phyloP scores from a whole-genome alignment of 2,797 vertebrate species.

The Rallus crepitans region DNA sequence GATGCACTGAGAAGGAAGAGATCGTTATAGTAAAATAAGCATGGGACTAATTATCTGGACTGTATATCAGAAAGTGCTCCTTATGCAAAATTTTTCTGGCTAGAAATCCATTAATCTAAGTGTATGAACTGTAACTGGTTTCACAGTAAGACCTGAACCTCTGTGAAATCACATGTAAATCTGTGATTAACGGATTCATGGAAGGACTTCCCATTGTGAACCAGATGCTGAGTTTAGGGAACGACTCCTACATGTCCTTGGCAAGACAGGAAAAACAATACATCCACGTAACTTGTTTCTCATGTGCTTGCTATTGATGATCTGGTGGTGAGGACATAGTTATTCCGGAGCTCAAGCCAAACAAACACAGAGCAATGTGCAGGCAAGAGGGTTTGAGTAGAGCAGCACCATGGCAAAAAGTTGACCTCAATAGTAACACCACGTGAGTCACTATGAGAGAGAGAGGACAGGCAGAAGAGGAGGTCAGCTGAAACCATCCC shows the following conservation, averaged over 20 bases:
- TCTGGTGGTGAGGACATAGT: neutral
- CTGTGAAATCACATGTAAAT: neutral
- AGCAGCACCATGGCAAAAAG: neutral
- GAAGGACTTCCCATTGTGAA: neutral
- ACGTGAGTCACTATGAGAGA: neutral
- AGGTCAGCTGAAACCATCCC: neutral
- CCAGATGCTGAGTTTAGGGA: neutral
- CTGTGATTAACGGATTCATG: neutral
- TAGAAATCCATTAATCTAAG: neutral
- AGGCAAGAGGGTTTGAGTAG: neutral
- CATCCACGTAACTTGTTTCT: neutral
- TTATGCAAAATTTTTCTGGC: neutral
- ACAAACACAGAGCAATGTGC: neutral
- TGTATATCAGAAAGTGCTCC: neutral
- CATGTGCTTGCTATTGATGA: neutral
- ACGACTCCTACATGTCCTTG: neutral
- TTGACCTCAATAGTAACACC: neutral
- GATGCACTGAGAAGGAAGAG: neutral
- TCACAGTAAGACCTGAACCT: neutral
- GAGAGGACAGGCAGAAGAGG: neutral
- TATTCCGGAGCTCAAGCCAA: neutral
- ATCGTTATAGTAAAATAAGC: accelerated
- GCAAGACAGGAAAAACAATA: neutral
- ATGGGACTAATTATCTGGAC: neutral
- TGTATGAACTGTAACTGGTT: neutral